These are phyloP conservation scores for Cremastinae sp. DNA, from an alignment of 2,888 invertebrate genomes.

Conservation along the genomic window DNA sequence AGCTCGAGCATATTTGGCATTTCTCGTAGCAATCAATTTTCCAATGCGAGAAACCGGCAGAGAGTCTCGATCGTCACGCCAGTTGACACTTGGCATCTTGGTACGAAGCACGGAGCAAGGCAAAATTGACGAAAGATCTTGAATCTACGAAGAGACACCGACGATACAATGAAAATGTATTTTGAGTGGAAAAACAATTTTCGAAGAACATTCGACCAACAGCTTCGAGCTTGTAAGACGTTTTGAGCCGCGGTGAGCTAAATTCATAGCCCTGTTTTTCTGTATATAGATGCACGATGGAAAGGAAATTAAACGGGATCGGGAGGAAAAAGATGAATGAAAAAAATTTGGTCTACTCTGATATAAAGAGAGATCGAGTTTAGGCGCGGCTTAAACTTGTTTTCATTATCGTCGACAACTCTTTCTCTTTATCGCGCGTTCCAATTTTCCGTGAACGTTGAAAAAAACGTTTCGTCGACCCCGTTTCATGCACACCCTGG, in stretches of 20 bases:
- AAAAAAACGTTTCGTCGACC: slow-evolving; percentile 39
- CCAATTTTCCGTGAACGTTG: slow-evolving; percentile 37
- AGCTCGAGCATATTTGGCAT: slow-evolving; percentile 35
- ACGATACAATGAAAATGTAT: background rate
- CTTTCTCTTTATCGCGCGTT: slow-evolving; percentile 25
- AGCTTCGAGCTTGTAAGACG: background rate
- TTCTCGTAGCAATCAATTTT: slow-evolving; percentile 46
- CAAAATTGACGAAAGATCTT: background rate
- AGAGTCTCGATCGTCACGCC: slow-evolving; percentile 45
- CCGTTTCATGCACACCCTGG: slow-evolving; percentile 35
- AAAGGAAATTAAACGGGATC: slow-evolving; percentile 28
- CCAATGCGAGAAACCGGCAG: slow-evolving; percentile 50
- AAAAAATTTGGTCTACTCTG: slow-evolving; percentile 10
- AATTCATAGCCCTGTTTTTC: slow-evolving; percentile 5
- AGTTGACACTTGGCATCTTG: slow-evolving; percentile 43
- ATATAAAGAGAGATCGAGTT: slow-evolving; percentile 3
- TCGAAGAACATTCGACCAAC: background rate
- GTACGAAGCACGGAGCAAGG: background rate
- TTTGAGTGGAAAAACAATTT: background rate
- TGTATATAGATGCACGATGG: background rate
- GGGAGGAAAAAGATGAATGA: background rate
- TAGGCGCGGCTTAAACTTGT: slow-evolving; percentile 36
- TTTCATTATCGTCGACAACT: slow-evolving; percentile 44
- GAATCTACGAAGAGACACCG: background rate
- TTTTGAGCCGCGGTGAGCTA: slow-evolving; percentile 1